Conservation (phyloP, 1,140 invertebrate species). For the Goniozus legneri region DNA sequence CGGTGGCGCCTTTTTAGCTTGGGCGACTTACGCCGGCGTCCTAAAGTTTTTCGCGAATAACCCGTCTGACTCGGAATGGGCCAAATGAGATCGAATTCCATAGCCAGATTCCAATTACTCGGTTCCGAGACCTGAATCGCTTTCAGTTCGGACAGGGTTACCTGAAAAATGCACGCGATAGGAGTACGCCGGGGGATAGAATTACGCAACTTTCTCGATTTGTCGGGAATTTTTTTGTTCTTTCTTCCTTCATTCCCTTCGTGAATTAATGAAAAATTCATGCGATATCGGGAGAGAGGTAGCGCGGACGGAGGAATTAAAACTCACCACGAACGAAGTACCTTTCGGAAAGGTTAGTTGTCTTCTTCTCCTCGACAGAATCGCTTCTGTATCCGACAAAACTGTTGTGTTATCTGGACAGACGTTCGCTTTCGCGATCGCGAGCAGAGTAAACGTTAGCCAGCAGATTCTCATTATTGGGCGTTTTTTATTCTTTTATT, state of each 20-base stretch:
- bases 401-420: slow-evolving; percentile 24
- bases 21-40: slow-evolving; percentile 5
- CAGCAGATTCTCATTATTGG: slow-evolving; percentile 25
- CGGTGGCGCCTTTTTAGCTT: slow-evolving; percentile 36
- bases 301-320: too few species aligned
- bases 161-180: too few species aligned
- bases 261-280: too few species aligned
- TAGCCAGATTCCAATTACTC: slow-evolving; percentile 37
- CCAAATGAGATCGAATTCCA: slow-evolving; percentile 49
- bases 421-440: slow-evolving; percentile 16
- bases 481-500: too few species aligned
- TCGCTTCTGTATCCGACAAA: too few species aligned
- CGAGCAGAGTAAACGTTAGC: slow-evolving; percentile 21
- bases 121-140: slow-evolving; percentile 38
- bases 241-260: too few species aligned
- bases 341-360: slow-evolving; percentile 59
- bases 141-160: slow-evolving; percentile 38
- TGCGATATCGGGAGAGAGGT: too few species aligned
- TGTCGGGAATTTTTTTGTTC: too few species aligned
- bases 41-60: too few species aligned
- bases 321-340: slow-evolving; percentile 58
- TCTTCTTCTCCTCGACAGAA: slow-evolving; percentile 48
- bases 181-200: too few species aligned
- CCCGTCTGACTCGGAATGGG: slow-evolving; percentile 34
- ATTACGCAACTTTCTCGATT: too few species aligned